Conservation (phyloP, 2,797 vertebrate genomes). For the Petrocephalus schoutedeni region DNA sequence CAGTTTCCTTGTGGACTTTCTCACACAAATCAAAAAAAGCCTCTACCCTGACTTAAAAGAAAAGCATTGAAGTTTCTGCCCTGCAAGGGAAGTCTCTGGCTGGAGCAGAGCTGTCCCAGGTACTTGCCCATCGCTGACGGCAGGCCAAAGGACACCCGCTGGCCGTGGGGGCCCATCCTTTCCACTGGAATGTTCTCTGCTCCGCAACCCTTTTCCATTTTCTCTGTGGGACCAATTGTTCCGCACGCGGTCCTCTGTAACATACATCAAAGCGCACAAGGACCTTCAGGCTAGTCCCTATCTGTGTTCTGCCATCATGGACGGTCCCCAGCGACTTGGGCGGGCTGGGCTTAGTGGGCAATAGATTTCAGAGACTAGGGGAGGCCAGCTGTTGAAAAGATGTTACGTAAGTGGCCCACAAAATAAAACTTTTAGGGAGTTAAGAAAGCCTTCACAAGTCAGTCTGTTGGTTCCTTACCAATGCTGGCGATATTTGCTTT, state of each 20-base stretch:
- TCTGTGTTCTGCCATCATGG: not conserved
- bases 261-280: not conserved
- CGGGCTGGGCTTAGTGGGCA: not conserved
- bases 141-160: not conserved
- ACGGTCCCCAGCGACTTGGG: not conserved
- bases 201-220: not conserved
- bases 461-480: not conserved
- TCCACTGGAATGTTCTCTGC: not conserved
- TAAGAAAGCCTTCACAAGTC: not conserved
- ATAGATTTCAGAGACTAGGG: conserved; percentile 34
- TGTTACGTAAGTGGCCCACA: conserved; percentile 27
- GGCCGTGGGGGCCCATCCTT: not conserved
- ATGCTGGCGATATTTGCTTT: not conserved
- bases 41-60: not conserved
- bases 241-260: not conserved
- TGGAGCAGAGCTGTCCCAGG: not conserved
- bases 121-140: not conserved
- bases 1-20: not conserved
- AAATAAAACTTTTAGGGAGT: conserved; percentile 7
- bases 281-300: not conserved
- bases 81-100: not conserved
- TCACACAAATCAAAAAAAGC: not conserved
- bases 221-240: not conserved
- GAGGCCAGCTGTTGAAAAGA: conserved; percentile 25
- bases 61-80: not conserved